Evolutionary conservation across 2,797 vertebrate genomes (phyloP), one percentile per base, ranked within the genome.

Genomic region (Nyctalus aviator): DNA sequence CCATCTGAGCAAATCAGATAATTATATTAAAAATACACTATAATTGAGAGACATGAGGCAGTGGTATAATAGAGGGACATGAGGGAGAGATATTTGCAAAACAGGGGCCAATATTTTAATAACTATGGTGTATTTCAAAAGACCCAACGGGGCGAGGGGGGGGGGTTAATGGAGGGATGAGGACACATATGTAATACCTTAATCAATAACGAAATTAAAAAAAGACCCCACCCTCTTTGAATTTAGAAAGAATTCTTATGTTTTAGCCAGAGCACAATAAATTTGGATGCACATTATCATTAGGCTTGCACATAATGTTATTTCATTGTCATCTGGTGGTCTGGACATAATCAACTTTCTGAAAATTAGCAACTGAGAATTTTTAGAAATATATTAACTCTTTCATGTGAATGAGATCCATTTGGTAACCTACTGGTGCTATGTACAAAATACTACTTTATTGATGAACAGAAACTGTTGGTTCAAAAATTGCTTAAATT

Each of bases 1-100:
- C 69, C 88, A 82, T 86, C 88, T 76, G 72, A 90, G 86, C 46
- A 88, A 91, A 86, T 84, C 35, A 93, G 75, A 68, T 95, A 64
- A 84, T 88, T 84, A 72, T 78, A 92, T 96, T 85, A 66, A 81
- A 84, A 88, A 83, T 55, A n/a, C 15, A 79, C 37, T 90, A 3
- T 73, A 88, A 82, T 78, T 90, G 64, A 95, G 69, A 95, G 66
- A 96, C 83, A 92, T 30, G 35, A 96, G 37, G 25, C 78, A 90
- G 21, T 44, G 18, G 41, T 55, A 37, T 23, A 91, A 75, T 14
- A 55, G 30, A 95, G 21, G 48, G 53, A 75, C 53, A 12, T 64
- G 11, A 37, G 68, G 12, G 41, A 84, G 71, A 72, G 25, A n/a
- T 32, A 76, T 71, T 84, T 91, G 20, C 23, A 81, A 93, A 89